Evolutionary conservation across 2,797 vertebrate species (phyloP).

Genomic region (Clarias fuscus): DNA sequence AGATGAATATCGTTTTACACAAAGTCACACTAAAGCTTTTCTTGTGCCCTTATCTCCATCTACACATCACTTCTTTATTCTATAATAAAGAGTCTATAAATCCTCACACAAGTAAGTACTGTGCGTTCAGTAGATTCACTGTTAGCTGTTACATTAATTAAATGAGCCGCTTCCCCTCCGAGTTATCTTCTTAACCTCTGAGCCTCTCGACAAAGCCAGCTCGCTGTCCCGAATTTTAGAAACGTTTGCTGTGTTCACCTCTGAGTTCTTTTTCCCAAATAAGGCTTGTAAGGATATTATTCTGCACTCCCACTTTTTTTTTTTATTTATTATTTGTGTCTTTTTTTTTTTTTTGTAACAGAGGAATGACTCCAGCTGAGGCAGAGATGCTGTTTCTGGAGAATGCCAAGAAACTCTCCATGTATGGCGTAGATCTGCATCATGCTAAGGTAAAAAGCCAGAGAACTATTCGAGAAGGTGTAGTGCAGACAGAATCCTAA

Average conservation of each 20-base stretch:
- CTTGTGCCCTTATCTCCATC: neutral
- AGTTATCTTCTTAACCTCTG: conserved; percentile 4
- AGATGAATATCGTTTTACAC: conserved; percentile 33
- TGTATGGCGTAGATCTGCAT: conserved; percentile 98
- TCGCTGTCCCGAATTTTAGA: neutral
- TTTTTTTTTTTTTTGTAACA: conserved; percentile 54
- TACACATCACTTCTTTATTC: conserved; percentile 37
- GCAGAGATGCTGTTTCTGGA: conserved; percentile 98
- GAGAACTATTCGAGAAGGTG: neutral
- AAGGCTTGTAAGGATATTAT: neutral
- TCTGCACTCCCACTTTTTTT: neutral
- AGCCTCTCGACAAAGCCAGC: neutral
- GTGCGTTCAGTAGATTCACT: conserved; percentile 21
- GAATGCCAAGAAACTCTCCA: conserved; percentile 98
- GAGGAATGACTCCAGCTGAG: conserved; percentile 96
- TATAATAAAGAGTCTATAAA: neutral
- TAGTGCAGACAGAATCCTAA: no score
- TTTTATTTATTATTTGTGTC: neutral
- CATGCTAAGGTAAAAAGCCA: conserved; percentile 86
- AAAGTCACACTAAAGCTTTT: conserved; percentile 31
- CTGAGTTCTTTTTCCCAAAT: neutral
- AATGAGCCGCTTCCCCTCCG: neutral
- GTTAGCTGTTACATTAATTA: neutral
- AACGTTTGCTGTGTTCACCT: neutral
- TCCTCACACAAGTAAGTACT: conserved; percentile 24